phyloP scores from a whole-genome alignment of 2,797 vertebrate genomes.

The Valencia hispanica region DNA sequence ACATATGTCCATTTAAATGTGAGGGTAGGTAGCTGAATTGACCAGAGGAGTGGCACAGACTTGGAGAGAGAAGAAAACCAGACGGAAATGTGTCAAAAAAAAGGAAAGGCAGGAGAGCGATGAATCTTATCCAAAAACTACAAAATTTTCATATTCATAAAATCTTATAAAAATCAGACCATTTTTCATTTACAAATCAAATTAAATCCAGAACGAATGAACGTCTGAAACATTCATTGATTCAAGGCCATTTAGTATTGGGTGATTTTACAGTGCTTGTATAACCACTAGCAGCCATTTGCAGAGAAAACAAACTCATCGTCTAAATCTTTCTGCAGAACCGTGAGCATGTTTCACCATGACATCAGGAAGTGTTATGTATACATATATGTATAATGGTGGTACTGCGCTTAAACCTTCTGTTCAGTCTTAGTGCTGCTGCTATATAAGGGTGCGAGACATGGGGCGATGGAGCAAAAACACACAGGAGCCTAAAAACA shows the following conservation, averaged over 20 bases:
- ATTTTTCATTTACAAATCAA: constrained; percentile 51
- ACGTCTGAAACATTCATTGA: constrained; percentile 78
- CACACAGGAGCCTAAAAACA: constrained; percentile 38
- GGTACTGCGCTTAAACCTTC: constrained; percentile 49
- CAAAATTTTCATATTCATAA: constrained; percentile 69
- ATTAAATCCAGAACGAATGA: constrained; percentile 59
- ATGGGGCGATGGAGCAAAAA: constrained; percentile 38
- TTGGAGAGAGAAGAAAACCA: constrained; percentile 17
- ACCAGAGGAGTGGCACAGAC: constrained; percentile 17
- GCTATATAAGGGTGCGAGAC: constrained; percentile 35
- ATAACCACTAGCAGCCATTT: constrained; percentile 63
- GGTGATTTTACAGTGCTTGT: constrained; percentile 71
- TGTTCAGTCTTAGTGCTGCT: constrained; percentile 38
- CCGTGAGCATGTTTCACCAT: constrained; percentile 37
- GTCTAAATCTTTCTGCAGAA: constrained; percentile 29
- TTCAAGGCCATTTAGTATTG: constrained; percentile 77
- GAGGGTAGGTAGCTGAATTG: constrained; percentile 12
- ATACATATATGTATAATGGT: constrained; percentile 17
- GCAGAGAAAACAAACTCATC: constrained; percentile 22
- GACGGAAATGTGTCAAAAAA: constrained; percentile 10
- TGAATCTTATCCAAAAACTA: constrained; percentile 65
- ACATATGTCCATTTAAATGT: constrained; percentile 37
- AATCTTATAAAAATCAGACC: constrained; percentile 63
- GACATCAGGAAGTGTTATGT: constrained; percentile 51
- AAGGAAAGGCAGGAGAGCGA: constrained; percentile 41